Percentiles rank a stretch among this genome's conserved stretches.
Evolutionary conservation across 2,888 invertebrate species (phyloP).

Genomic region (Campopleginae sp.): DNA sequence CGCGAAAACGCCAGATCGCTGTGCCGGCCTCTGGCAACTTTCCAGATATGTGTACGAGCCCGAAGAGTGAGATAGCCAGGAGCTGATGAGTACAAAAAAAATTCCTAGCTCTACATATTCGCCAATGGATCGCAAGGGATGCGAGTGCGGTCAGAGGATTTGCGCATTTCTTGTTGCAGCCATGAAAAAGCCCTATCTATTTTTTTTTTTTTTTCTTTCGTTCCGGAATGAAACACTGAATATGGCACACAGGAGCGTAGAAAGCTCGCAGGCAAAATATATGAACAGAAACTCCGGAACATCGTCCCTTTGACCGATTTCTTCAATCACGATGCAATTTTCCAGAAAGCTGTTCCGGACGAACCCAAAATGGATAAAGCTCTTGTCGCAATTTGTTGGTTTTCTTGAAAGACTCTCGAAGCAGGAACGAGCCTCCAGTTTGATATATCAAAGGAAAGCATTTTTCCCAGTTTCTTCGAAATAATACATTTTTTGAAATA

Average conservation of each 20-base stretch:
- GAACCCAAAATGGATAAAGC: background rate
- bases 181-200: slow-evolving; percentile 17
- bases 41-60: slow-evolving; percentile 59
- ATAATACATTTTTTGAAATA: background rate
- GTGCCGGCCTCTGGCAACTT: slow-evolving; percentile 56
- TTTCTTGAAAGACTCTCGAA: background rate
- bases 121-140: slow-evolving; percentile 28
- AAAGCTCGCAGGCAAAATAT: slow-evolving; percentile 30
- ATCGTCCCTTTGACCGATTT: slow-evolving; percentile 42
- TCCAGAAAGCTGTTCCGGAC: slow-evolving; percentile 16
- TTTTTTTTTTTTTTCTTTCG: slow-evolving; percentile 8
- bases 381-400: background rate
- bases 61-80: slow-evolving; percentile 18
- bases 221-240: slow-evolving; percentile 25
- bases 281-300: slow-evolving; percentile 5
- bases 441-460: background rate
- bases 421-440: slow-evolving; percentile 1
- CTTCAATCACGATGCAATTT: slow-evolving; percentile 59
- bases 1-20: slow-evolving; percentile 48
- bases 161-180: slow-evolving; percentile 25
- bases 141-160: slow-evolving; percentile 12
- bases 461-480: background rate
- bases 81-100: slow-evolving; percentile 28
- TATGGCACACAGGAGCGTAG: slow-evolving; percentile 13
- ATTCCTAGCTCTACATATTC: slow-evolving; percentile 27